Evolutionary conservation across 2,888 invertebrate species (phyloP).

Genomic region (Quadroppia sp.): DNA sequence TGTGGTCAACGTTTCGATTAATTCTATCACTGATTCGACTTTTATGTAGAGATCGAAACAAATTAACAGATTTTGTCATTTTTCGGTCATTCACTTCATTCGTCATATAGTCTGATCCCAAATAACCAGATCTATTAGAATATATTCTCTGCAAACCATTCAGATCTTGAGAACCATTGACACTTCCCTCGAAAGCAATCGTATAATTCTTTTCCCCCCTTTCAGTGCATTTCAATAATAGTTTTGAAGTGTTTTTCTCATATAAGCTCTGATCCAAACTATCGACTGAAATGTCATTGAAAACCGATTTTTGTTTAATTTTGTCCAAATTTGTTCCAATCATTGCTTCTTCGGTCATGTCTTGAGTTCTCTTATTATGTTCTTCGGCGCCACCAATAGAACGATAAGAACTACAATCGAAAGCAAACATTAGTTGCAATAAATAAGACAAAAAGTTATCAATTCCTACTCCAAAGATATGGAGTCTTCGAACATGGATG

Average conservation of each 20-base stretch:
- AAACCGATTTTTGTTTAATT: not conserved
- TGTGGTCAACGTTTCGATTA: not conserved
- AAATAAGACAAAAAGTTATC: not conserved
- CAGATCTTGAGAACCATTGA: conserved; percentile 10
- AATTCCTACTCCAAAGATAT: conserved; percentile 22
- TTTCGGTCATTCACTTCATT: conserved; percentile 6
- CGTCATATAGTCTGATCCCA: not conserved
- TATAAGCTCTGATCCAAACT: conserved; percentile 76
- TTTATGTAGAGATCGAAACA: not conserved
- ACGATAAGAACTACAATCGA: conserved; percentile 1
- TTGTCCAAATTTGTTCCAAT: not conserved
- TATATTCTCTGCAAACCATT: not conserved
- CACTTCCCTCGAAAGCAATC: conserved; percentile 78
- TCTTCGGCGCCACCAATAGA: not conserved
- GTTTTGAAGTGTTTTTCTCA: conserved; percentile 64
- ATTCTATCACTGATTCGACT: not conserved
- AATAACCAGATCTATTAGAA: not conserved
- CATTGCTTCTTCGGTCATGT: not conserved
- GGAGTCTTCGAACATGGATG: conserved; percentile 66
- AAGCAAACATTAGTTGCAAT: not conserved
- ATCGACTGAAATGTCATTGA: conserved; percentile 69
- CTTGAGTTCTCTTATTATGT: not conserved
- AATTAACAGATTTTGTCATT: conserved; percentile 5
- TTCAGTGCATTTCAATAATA: conserved; percentile 76
- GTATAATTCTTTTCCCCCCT: conserved; percentile 92